Base-by-base conservation (phyloP, 2,797 vertebrate species). In the Kryptolebias ocellatus region DNA sequence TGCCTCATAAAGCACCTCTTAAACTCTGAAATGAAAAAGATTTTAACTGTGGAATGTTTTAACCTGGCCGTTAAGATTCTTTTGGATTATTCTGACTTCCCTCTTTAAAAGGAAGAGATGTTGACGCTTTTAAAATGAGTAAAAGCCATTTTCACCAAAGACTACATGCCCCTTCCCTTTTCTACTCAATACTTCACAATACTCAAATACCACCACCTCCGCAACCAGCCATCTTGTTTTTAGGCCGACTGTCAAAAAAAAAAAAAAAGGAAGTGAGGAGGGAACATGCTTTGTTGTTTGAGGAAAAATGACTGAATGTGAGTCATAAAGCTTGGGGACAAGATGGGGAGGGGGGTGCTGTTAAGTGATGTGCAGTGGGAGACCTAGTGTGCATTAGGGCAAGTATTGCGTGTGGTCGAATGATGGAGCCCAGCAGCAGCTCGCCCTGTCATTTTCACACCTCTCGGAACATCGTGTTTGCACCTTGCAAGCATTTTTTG, bases 211-310 rank as follows among this genome's bases (percentile, higher is more conserved):
- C 63, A 63, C n/a, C 49, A 51, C 44, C 55, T 61, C 53, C 16
- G 24, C 20, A 2, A 17, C 45, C 60, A 60, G 37, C 47, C 73
- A 66, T 70, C 55, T 70, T 58, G 53, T 76, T 79, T 83, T 82
- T 60, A 67, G 53, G 62, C 67, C 77, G 28, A 60, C 76, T 53
- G 71, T 65, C 57, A 28, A 34, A 70, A 63, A 69, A 47, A 52
- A 47, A 52, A 61, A 50, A 49, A 60, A 53, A 45, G 6, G 18
- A 63, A 53, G 47, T 57, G 27, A 46, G 50, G 47, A 55, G 69
- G 72, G 44, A 58, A 46, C 28, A 79, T 71, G 66, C 78, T 84
- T 83, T 90, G 78, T 83, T 87, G 77, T 76, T 68, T 52, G 58
- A 74, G 65, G 61, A 80, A 81, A 87, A 79, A 80, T 72, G 67